A percentile compares a stretch with the other conserved stretches of the same genome.
phyloP scores from a whole-genome alignment of 1,140 invertebrate species.

The Phenacoccus solenopsis region DNA sequence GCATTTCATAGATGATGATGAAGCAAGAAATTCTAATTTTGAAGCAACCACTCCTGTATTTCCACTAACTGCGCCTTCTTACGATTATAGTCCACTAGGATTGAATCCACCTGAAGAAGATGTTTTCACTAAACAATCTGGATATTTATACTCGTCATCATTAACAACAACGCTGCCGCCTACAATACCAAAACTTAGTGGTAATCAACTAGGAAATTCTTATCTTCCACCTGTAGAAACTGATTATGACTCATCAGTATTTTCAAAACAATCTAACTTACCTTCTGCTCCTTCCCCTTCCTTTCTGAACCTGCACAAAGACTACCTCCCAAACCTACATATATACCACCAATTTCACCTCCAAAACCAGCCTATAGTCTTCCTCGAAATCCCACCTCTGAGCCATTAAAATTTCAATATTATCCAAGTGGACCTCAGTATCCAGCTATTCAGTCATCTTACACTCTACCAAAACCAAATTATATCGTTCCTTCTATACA shows the following conservation, averaged over 20 bases:
- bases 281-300: conserved; percentile 34
- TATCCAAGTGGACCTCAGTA: conserved; percentile 29
- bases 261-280: conserved; percentile 24
- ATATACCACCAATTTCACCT: conserved; percentile 34
- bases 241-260: conserved; percentile 31
- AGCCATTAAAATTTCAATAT: conserved; percentile 34
- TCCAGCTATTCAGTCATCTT: conserved; percentile 35
- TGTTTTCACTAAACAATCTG: conserved; percentile 34
- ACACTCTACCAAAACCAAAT: conserved; percentile 33
- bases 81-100: conserved; percentile 21
- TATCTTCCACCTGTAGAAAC: conserved; percentile 22
- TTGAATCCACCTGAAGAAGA: conserved; percentile 30
- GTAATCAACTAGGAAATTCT: conserved; percentile 21
- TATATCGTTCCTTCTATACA: conserved; percentile 37
- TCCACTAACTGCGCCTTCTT: background rate
- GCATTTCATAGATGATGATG: conserved; percentile 27
- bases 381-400: conserved; percentile 34
- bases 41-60: background rate
- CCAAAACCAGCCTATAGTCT: conserved; percentile 30
- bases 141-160: conserved; percentile 32
- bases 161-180: too few species aligned
- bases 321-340: conserved; percentile 34
- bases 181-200: too few species aligned
- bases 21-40: conserved; percentile 26
- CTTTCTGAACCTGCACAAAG: conserved; percentile 36